Base-by-base conservation (phyloP, 2,888 invertebrate genomes). In the Ophion obscuratus region DNA sequence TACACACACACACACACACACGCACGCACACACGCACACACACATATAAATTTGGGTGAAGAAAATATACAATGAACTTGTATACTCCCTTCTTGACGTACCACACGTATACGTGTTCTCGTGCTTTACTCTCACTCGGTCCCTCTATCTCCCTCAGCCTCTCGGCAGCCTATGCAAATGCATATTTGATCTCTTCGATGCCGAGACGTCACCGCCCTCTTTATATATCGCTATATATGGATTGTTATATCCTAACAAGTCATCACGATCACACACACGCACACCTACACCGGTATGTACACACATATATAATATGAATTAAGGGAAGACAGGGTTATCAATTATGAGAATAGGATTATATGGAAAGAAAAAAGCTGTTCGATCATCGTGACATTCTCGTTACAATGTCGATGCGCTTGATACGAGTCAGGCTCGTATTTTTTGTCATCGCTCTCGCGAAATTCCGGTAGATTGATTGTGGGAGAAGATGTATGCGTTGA, bases 111-210 rank as follows among this genome's bases (percentile, higher is more conserved):
- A 85, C 84, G 83, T 14, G 53, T 85, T 59, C 67, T 66, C 79
- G 76, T 64, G 67, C 81, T 82, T 71, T 64, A 40, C 36, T 66
- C 76, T 62, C 61, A 27, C 62, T 76, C 61, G 59, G 64, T 53
- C 81, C 5, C 24, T 36, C 74, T 68, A 31, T 20, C 59, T 66
- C 64, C 47, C 75, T 71, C 62, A 20, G 81, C 79, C 81, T 84
- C 73, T 71, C 84, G 66, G 68, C 77, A 71, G 74, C 80, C 81
- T 70, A 73, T 84, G 83, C 71, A 85, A 85, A 85, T 85, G 81
- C 81, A 85, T 81, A 79, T 82, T 85, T 79, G 82, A 85, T 85
- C 81, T 78, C 78, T 68, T 81, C 74, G 53, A 57, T 73, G 74
- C 68, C 68, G 70, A 71, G 82, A 79, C 66, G 44, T 74, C 74